Evolutionary conservation across 1,140 invertebrate species (phyloP), one percentile per base, ranked within the genome.

Genomic region (Drosophila rufa): DNA sequence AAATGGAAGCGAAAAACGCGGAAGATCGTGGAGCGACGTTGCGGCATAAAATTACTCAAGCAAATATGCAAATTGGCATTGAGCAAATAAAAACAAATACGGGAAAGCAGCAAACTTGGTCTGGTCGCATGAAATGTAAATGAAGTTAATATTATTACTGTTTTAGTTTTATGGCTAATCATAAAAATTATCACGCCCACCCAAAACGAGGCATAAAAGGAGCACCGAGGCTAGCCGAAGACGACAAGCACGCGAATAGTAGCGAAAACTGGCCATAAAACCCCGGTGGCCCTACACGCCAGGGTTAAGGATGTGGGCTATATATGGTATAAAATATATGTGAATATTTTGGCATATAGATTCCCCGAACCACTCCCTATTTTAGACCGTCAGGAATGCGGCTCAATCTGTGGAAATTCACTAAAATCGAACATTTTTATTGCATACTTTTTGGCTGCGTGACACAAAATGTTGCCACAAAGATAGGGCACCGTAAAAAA

Each of bases 131-230:
- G 64, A 80, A 84, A 89, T 89, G 83, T 76, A 90, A 90, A 90
- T 85, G 77, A 90, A 91, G 79, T 90, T 91, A 90, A 90, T 90
- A 90, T 85, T 90, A 90, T 91, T 91, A 89, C 85, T 90, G 84
- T 84, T 90, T 90, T 90, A 90, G 86, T 90, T 90, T 90, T 91
- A 90, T 91, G 79, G 86, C 79, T 80, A 85, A 91, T 82, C 79
- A 90, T 90, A 90, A 90, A 90, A 90, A 90, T 90, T 90, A 90
- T 90, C 85, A 90, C 85, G 85, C 85, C 85, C 82, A 81, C 80
- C 84, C 84, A 56, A 73, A 67, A 67, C 58, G 64, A 45, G 70
- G 45, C 82, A 82, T 79, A 79, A 81, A 86, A 81, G 65, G 70
- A 48, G 66, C 33, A 66, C 56, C 85, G 67, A 42, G 71, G 53